phyloP scores from a whole-genome alignment of 2,888 invertebrate genomes.

The Dasysyrphus albostriatus region DNA sequence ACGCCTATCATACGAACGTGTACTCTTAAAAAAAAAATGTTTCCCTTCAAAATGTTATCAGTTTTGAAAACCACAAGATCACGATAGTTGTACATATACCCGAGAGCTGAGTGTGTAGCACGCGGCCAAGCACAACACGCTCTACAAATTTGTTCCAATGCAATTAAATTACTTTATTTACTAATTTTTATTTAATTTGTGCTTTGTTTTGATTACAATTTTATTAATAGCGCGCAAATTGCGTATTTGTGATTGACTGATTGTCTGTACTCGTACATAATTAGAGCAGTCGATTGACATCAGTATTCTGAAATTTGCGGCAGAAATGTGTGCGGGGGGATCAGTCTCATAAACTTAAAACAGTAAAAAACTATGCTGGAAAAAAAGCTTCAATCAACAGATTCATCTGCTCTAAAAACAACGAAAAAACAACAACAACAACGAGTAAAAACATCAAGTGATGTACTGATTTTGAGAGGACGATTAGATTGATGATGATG shows the following conservation, averaged over 20 bases:
- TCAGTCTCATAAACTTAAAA: not conserved
- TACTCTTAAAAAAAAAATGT: conserved; percentile 4
- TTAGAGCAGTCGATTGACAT: conserved; percentile 43
- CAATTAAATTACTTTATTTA: conserved; percentile 58
- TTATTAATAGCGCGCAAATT: conserved; percentile 54
- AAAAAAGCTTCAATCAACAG: conserved; percentile 48
- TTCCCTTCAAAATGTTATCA: conserved; percentile 23
- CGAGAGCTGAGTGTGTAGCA: conserved; percentile 4
- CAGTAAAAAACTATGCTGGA: conserved; percentile 37
- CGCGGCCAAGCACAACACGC: conserved; percentile 24
- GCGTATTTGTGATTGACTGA: conserved; percentile 45
- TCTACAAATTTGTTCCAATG: conserved; percentile 52
- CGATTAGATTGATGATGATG: conserved; percentile 55
- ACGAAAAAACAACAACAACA: not conserved
- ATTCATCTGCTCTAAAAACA: conserved; percentile 31
- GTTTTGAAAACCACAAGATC: conserved; percentile 24
- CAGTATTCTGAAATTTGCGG: not conserved
- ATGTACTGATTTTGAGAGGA: conserved; percentile 48
- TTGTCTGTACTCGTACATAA: conserved; percentile 18
- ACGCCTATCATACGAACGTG: conserved; percentile 1
- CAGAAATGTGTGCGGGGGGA: not conserved
- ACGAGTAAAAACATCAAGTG: conserved; percentile 6
- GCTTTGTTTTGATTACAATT: conserved; percentile 44
- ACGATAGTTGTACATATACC: conserved; percentile 16
- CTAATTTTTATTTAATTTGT: conserved; percentile 48